Base-by-base conservation (phyloP, 2,113 vertebrate species). In the Pelvicachromis taeniatus region DNA sequence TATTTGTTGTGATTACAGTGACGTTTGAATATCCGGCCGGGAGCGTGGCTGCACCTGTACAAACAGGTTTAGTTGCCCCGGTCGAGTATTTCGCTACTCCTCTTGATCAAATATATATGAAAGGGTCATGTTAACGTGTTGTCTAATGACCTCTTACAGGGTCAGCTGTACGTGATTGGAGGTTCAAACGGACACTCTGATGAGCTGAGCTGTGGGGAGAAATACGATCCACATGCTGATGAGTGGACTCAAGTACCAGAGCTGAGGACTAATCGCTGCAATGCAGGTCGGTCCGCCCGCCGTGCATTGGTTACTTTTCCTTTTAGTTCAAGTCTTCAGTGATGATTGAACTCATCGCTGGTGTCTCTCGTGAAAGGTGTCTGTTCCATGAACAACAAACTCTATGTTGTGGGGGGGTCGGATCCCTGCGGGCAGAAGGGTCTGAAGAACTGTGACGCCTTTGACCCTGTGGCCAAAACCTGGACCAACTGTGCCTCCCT, bases 351-450 rank as follows among this genome's bases (percentile, higher is more conserved):
- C 42, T 87, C 16, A 23, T 16, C 9, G 6, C 26, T 54, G 1
- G 78, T n/a, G 7, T 73, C 35, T 87, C 14, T 81, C 7, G 83
- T 21, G 61, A 4, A 83, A 99, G 99, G 99, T 48, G 98, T 99
- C 23, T 99, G 98, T 87, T 96, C 99, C 90, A 95, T 99, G 88
- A 97, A 97, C 33, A 97, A 97, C 89, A 98, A 98, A 81, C 95
- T 99, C 10, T 99, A 97, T 50, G 97, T 99, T 31, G 96, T 99
- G 88, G 99, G 98, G 88, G 99, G 99, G 17, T 99, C 99, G 2
- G 99, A 99, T 96, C 99, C 98, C 73, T 99, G 98, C 1, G 98
- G 99, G 78, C 99, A 99, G 85, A 99, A 99, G 91, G 98, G 99
- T 90, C 95, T 99, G 88, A 99, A 99, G 96, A 99, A 99, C 89